Evolutionary conservation across 2,113 vertebrate species (phyloP).

Genomic region (Halichoeres trimaculatus): DNA sequence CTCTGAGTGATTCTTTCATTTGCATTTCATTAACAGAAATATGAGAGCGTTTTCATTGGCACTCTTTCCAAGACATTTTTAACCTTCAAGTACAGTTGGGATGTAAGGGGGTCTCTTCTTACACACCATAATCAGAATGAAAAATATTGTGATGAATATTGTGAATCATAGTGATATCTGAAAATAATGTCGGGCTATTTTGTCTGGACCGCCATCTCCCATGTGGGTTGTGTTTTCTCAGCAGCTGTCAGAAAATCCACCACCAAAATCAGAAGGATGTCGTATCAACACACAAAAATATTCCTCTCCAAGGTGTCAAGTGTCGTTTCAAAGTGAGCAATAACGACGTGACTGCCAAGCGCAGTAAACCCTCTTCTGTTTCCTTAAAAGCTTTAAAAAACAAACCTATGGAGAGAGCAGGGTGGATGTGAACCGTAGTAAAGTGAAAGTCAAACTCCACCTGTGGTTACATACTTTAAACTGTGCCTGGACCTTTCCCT

Average conservation of each 20-base stretch:
- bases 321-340: conserved; percentile 64
- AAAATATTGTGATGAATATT: conserved; percentile 55
- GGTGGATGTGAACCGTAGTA: conserved; percentile 57
- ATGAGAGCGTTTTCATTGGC: conserved; percentile 47
- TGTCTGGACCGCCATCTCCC: conserved; percentile 50
- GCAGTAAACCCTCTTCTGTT: conserved; percentile 56
- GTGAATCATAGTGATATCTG: conserved; percentile 50
- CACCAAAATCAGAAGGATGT: conserved; percentile 49
- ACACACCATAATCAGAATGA: conserved; percentile 54
- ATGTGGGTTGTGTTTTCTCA: conserved; percentile 48
- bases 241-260: conserved; percentile 52
- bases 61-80: not conserved
- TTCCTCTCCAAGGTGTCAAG: conserved; percentile 57
- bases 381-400: conserved; percentile 58
- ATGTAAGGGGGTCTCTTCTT: conserved; percentile 33
- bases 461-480: conserved; percentile 72
- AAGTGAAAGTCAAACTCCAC: conserved; percentile 69
- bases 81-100: conserved; percentile 9
- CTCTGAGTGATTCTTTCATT: conserved; percentile 40
- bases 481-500: conserved; percentile 50
- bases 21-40: conserved; percentile 44
- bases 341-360: conserved; percentile 52
- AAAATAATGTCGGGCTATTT: conserved; percentile 45
- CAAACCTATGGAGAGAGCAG: conserved; percentile 48
- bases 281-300: conserved; percentile 13